Base-by-base conservation (phyloP, 2,113 vertebrate genomes). In the Tachuris rubrigastra region DNA sequence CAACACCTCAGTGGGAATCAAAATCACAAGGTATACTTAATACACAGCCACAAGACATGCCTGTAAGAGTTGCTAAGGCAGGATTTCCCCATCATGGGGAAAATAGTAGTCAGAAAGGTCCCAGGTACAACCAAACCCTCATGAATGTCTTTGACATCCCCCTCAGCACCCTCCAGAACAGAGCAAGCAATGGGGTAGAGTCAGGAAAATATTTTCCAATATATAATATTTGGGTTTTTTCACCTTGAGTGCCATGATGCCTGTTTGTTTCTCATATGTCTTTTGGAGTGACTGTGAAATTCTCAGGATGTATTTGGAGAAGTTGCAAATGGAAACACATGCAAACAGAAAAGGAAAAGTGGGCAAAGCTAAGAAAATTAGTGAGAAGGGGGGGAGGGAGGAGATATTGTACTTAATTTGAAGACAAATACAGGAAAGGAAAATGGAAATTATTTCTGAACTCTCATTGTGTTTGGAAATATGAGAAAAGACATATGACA, bases 301-400 rank as follows among this genome's bases (percentile, higher is more conserved):
- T 62, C 20, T 46, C 39, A 44, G 13, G 0, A 1, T 33, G 1
- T 8, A 7, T 58, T 58, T 79, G 52, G 44, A 75, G 25, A 59
- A 35, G 5, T 14, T 1, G 3, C 0, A 1, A 82, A 44, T 14
- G 33, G 18, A 53, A 83, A 65, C 0, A 1, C 12, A 30, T 3
- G 4, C 5, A 83, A 65, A 9, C 5, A 73, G 33, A 35, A 65
- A 79, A 58, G 47, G 9, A 49, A 56, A 49, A 39, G 27, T 39
- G 59, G 25, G 50, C 6, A 17, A 89, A 87, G n/a, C 28, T 0
- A 80, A 68, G 42, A n/a, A 53, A 68, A 75, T 2, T 5, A 72
- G 39, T 56, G 27, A 47, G 65, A 92, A n/a, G 5, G 4, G 5
- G 3, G 8, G 2, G 3, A 0, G 0, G 50, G 0, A 46, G 30